Percentiles rank a stretch among this genome's conserved stretches.
Evolutionary conservation across 2,888 invertebrate genomes (phyloP).

Genomic region (Nephrocerus scutellatus): DNA sequence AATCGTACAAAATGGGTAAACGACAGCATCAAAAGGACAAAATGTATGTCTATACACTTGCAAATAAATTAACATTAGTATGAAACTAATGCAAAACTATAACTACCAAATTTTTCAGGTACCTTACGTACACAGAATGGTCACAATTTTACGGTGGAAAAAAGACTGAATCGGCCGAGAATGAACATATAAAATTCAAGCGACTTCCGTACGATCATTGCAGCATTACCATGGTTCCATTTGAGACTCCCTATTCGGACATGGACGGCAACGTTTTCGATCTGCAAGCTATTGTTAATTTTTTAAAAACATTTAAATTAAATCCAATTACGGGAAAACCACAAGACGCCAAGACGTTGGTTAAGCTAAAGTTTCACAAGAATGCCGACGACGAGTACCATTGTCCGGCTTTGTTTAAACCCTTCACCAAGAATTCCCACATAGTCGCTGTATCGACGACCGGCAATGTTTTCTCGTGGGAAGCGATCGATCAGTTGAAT

Average conservation of each 20-base stretch:
- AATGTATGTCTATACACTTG: slow-evolving; percentile 55
- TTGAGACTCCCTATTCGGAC: slow-evolving; percentile 87
- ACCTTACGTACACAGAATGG: slow-evolving; percentile 49
- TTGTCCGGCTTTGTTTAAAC: slow-evolving; percentile 89
- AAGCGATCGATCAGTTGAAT: slow-evolving; percentile 93
- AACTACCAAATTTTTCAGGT: slow-evolving; percentile 29
- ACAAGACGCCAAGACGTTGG: slow-evolving; percentile 70
- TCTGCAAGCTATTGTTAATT: slow-evolving; percentile 75
- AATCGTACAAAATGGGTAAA: slow-evolving; percentile 72
- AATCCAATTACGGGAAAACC: slow-evolving; percentile 93
- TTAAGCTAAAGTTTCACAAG: slow-evolving; percentile 81
- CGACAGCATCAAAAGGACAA: slow-evolving; percentile 91
- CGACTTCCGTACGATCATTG: slow-evolving; percentile 91
- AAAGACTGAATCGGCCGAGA: slow-evolving; percentile 59
- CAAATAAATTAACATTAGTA: not conserved
- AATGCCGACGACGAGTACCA: slow-evolving; percentile 72
- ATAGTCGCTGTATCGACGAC: slow-evolving; percentile 84
- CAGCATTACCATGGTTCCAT: slow-evolving; percentile 84
- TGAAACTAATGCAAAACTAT: not conserved
- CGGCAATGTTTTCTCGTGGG: slow-evolving; percentile 92
- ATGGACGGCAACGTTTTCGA: slow-evolving; percentile 89
- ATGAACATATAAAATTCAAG: slow-evolving; percentile 75
- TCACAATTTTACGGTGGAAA: slow-evolving; percentile 85
- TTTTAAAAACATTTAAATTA: slow-evolving; percentile 81
- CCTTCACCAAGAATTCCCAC: slow-evolving; percentile 88